These are phyloP conservation scores for Anagyrus pseudococci DNA, from an alignment of 2,888 invertebrate species.

Conservation along the genomic window DNA sequence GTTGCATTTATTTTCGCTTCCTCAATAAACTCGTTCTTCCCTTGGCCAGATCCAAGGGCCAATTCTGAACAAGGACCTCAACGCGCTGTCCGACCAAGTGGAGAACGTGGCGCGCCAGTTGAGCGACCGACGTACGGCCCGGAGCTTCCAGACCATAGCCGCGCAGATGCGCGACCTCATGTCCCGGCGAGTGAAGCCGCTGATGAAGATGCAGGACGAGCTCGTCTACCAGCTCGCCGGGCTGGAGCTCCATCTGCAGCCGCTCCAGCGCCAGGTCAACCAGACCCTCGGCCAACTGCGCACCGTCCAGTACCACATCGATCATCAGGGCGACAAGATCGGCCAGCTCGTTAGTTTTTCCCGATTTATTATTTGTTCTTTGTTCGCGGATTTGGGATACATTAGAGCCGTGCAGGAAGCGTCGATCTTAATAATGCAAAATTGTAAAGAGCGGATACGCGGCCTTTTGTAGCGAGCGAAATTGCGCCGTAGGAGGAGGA, in stretches of 20 bases:
- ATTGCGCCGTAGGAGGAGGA: too few species aligned
- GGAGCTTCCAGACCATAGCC: constrained; percentile 75
- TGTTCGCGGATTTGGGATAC: too few species aligned
- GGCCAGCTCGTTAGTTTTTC: constrained; percentile 72
- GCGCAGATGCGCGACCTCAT: constrained; percentile 72
- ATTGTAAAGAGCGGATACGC: too few species aligned
- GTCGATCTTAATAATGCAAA: too few species aligned
- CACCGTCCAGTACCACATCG: constrained; percentile 79
- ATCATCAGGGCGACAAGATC: constrained; percentile 75
- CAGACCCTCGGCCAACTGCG: constrained; percentile 77
- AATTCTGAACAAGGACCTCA: constrained; percentile 70
- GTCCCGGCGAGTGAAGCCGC: constrained; percentile 70
- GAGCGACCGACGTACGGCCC: constrained; percentile 73
- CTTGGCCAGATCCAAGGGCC: constrained; percentile 70
- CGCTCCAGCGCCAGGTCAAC: constrained; percentile 75
- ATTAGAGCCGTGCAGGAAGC: too few species aligned
- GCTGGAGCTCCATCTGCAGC: constrained; percentile 75
- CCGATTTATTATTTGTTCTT: too few species aligned
- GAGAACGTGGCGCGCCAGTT: constrained; percentile 73
- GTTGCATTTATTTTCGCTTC: constrained; percentile 7
- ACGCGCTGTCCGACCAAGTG: constrained; percentile 71
- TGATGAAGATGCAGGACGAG: constrained; percentile 74
- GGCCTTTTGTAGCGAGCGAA: too few species aligned
- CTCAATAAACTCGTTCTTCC: neutral
- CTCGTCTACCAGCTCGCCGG: constrained; percentile 79